phyloP scores from a whole-genome alignment of 2,113 vertebrate genomes.

The Cavia porcellus region DNA sequence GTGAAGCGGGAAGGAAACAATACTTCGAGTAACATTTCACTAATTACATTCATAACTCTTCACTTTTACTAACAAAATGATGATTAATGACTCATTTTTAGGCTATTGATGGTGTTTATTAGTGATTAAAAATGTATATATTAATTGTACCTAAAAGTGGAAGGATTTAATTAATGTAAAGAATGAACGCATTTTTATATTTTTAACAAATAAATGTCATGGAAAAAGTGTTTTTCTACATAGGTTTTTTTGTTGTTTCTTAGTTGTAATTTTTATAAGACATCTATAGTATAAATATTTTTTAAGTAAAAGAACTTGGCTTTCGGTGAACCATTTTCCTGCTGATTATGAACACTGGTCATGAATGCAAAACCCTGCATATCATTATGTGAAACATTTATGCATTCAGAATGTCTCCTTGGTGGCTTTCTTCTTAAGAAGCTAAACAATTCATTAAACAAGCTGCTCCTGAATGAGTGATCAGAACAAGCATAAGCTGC shows the following conservation, averaged over 20 bases:
- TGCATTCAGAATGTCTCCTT: conserved; percentile 74
- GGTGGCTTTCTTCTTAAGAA: conserved; percentile 76
- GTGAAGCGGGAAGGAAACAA: background rate
- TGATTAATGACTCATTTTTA: conserved; percentile 62
- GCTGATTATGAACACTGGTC: conserved; percentile 43
- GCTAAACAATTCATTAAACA: conserved; percentile 77
- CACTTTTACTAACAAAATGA: conserved; percentile 64
- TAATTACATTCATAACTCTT: conserved; percentile 50
- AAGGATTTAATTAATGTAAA: conserved; percentile 37
- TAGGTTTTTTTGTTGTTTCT: conserved; percentile 29
- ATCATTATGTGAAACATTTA: conserved; percentile 69
- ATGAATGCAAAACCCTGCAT: conserved; percentile 62
- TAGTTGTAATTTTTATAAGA: conserved; percentile 50
- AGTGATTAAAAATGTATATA: conserved; percentile 49
- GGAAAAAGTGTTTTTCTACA: background rate
- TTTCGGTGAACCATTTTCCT: conserved; percentile 61
- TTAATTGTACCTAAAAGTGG: conserved; percentile 44
- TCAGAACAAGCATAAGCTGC: conserved; percentile 68
- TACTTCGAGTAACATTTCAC: conserved; percentile 31
- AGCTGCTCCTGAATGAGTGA: conserved; percentile 65
- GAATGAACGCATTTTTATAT: conserved; percentile 17
- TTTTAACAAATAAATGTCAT: conserved; percentile 16
- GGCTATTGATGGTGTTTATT: conserved; percentile 49
- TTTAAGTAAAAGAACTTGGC: conserved; percentile 49
- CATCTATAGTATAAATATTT: conserved; percentile 44